A percentile compares a stretch with the other conserved stretches of the same genome.
phyloP scores from a whole-genome alignment of 2,797 vertebrate species.

The Sebastes ruberrimus region DNA sequence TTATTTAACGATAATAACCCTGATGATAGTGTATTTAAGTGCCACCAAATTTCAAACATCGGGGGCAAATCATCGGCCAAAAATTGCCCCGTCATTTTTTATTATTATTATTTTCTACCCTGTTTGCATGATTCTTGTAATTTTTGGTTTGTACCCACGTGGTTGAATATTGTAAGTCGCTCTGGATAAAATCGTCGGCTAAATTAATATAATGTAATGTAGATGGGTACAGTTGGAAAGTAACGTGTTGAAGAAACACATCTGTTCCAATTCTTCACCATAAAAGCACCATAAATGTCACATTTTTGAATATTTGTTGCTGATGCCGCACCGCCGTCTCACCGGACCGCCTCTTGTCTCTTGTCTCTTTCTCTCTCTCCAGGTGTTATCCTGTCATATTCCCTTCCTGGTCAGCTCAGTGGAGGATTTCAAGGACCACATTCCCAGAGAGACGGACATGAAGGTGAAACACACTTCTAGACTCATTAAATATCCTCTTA shows the following conservation, averaged over 20 bases:
- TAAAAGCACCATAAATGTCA: not conserved
- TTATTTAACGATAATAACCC: too few species aligned
- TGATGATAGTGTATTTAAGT: not conserved
- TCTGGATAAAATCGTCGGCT: not conserved
- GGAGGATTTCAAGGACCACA: conserved; percentile 99
- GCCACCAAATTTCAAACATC: not conserved
- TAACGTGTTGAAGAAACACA: not conserved
- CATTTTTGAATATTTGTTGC: too few species aligned
- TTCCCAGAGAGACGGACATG: conserved; percentile 99
- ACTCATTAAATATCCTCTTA: rapidly evolving
- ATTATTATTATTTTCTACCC: too few species aligned
- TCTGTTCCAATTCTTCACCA: not conserved
- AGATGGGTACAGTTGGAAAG: not conserved
- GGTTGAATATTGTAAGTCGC: not conserved
- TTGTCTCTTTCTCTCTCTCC: not conserved
- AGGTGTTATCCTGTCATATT: conserved; percentile 99
- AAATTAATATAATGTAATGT: not conserved
- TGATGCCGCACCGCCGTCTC: not conserved
- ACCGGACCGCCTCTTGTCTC: not conserved
- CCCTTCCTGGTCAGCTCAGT: conserved; percentile 99
- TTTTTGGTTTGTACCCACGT: not conserved
- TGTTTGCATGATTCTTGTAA: too few species aligned
- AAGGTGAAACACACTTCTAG: conserved; percentile 83
- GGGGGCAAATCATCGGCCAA: not conserved
- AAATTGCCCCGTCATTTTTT: too few species aligned